A percentile compares a stretch with the other conserved stretches of the same genome.
Evolutionary conservation across 2,113 vertebrate genomes (phyloP).

Genomic region (Struthio camelus): DNA sequence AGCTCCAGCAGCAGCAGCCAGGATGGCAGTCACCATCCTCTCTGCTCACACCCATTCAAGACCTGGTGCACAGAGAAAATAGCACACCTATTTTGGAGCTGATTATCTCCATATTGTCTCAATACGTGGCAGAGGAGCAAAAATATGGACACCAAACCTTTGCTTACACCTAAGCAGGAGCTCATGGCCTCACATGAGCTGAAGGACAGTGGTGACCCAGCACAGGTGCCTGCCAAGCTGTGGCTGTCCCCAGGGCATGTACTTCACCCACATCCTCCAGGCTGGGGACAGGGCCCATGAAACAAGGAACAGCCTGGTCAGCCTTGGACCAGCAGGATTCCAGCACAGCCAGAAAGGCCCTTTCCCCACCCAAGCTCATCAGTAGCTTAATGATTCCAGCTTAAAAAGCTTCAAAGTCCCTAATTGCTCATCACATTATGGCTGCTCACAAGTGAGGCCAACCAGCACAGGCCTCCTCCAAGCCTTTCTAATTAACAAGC

Average conservation of each 20-base stretch:
- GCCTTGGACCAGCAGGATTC: fast-evolving
- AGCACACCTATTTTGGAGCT: not conserved
- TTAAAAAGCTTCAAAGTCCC: conserved; percentile 31
- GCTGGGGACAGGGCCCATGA: fast-evolving
- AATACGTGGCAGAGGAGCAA: not conserved
- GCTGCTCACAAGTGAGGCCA: conserved; percentile 49
- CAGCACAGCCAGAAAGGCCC: conserved; percentile 10
- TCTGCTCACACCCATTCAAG: not conserved
- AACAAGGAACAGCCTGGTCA: not conserved
- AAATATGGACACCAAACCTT: not conserved
- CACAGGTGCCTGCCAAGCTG: not conserved
- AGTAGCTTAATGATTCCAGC: conserved; percentile 17
- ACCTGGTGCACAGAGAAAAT: not conserved
- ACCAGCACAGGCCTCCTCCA: not conserved
- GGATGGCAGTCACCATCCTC: not conserved
- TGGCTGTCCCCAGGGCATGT: not conserved
- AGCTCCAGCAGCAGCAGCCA: not conserved
- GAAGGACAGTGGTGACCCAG: not conserved
- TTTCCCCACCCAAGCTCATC: conserved; percentile 3
- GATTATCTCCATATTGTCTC: not conserved
- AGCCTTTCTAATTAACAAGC: conserved; percentile 43
- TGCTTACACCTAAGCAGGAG: not conserved
- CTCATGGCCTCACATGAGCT: not conserved
- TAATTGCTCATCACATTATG: not conserved
- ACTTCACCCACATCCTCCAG: fast-evolving